Base-by-base conservation (phyloP, 35 echinoderm and acorn worm genomes). In the Ophiothrix spiculata region DNA sequence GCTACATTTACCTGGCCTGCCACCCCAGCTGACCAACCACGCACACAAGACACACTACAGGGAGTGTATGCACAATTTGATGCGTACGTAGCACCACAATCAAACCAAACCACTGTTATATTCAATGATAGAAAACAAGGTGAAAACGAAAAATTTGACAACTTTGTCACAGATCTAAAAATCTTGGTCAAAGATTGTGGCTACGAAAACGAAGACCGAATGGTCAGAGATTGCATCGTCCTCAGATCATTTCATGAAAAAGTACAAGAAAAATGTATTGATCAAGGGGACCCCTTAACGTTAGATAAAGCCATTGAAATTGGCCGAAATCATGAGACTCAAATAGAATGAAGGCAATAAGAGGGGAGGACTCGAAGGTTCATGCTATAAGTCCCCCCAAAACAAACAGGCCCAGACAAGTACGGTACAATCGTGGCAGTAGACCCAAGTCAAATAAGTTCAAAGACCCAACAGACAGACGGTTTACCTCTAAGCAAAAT, bases 111-210 rank as follows among this genome's bases (percentile, higher is more conserved):
- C 56, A 77, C 88, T 21, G 84, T 84, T 42, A 90, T 84, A 28
- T 84, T 90, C 29, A 94, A 94, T n/a, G 87, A 87, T 37, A 69
- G 87, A 39, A 0, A 84, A 79, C 74, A 94, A 84, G 75, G 33
- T 64, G 88, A 94, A 94, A 75, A 23, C 13, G 87, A 94, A 38
- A 90, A 82, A 38, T 94, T 94, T 87, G 93, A 94, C 63, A 87
- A 38, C 32, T 90, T 90, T 81, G 93, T 94, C 0, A 94, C 88
- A 23, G 88, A 87, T 21, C 78, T 94, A 31, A 93, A 86, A 38
- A 1, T 93, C 3, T 73, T 93, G 17, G 64, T 93, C 15, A 93
- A 88, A 75, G 88, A 94, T 77, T 94, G 88, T 21, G 85, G 75
- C 16, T 89, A 93, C 42, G 13, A 33, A 13, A 82, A 93, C 16